Conservation (phyloP, 2,888 invertebrate genomes). For the Agapostemon virescens region DNA sequence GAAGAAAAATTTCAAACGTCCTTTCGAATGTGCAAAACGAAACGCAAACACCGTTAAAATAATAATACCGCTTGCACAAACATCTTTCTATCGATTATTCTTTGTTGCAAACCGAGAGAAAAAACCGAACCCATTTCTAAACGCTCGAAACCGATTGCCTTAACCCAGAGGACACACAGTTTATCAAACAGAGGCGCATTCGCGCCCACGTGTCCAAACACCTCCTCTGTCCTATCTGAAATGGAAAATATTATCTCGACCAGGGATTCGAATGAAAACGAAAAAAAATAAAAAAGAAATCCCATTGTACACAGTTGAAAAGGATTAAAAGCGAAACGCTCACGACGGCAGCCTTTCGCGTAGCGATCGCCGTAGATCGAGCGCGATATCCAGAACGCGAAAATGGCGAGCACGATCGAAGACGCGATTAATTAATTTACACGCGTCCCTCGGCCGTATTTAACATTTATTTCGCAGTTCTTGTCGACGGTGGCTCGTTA, state of each 20-base stretch:
- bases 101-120: neutral
- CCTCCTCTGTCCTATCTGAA: neutral
- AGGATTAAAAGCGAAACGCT: neutral
- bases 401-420: neutral
- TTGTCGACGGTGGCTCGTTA: neutral
- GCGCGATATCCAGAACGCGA: neutral
- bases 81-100: neutral
- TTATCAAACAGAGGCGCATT: too few relatives aligned
- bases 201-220: too few relatives aligned
- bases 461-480: conserved; percentile 3
- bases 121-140: too few relatives aligned
- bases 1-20: neutral
- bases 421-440: conserved; percentile 10
- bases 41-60: too few relatives aligned
- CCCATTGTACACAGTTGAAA: neutral
- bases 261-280: too few relatives aligned
- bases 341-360: neutral
- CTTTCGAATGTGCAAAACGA: too few relatives aligned
- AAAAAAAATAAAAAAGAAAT: too few relatives aligned
- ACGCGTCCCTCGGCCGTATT: neutral
- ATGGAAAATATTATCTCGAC: neutral
- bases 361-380: neutral
- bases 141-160: neutral
- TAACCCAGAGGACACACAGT: too few relatives aligned
- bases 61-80: too few relatives aligned